Evolutionary conservation across 2,888 invertebrate genomes (phyloP).

Genomic region (Lepetodrilus schrolli): DNA sequence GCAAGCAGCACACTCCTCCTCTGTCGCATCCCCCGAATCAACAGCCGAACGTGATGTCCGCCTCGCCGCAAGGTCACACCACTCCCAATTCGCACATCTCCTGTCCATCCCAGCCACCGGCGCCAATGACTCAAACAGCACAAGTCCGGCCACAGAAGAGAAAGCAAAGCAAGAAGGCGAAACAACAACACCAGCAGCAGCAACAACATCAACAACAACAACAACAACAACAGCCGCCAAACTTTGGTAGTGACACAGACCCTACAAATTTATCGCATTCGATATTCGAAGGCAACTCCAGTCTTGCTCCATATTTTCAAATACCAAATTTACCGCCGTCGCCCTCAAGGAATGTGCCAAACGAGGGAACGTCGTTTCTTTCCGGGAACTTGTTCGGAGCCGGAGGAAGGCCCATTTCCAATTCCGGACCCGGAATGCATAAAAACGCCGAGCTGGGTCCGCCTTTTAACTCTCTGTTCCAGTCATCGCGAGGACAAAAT

Average conservation of each 20-base stretch:
- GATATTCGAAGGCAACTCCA: slow-evolving; percentile 61
- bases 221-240: no score
- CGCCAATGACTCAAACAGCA: slow-evolving; percentile 46
- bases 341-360: slow-evolving; percentile 62
- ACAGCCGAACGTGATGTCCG: slow-evolving; percentile 33
- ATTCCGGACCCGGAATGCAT: slow-evolving; percentile 57
- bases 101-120: slow-evolving; percentile 39
- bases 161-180: slow-evolving; percentile 43
- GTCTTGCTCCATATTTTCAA: slow-evolving; percentile 70
- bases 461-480: slow-evolving; percentile 65
- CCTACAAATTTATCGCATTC: slow-evolving; percentile 56
- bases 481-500: slow-evolving; percentile 66
- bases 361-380: slow-evolving; percentile 69
- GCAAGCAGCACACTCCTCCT: slow-evolving; percentile 41
- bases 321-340: slow-evolving; percentile 68
- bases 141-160: slow-evolving; percentile 39
- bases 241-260: slow-evolving; percentile 62
- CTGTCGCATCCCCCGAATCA: slow-evolving; percentile 29
- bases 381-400: slow-evolving; percentile 67
- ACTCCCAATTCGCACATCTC: slow-evolving; percentile 39
- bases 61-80: slow-evolving; percentile 36
- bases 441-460: slow-evolving; percentile 63
- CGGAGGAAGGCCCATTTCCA: slow-evolving; percentile 57
- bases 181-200: slow-evolving; percentile 37
- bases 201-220: slow-evolving; percentile 45